A percentile compares a stretch with the other conserved stretches of the same genome.
Conservation (phyloP, 2,113 vertebrate genomes). For the Panthera uncia region DNA sequence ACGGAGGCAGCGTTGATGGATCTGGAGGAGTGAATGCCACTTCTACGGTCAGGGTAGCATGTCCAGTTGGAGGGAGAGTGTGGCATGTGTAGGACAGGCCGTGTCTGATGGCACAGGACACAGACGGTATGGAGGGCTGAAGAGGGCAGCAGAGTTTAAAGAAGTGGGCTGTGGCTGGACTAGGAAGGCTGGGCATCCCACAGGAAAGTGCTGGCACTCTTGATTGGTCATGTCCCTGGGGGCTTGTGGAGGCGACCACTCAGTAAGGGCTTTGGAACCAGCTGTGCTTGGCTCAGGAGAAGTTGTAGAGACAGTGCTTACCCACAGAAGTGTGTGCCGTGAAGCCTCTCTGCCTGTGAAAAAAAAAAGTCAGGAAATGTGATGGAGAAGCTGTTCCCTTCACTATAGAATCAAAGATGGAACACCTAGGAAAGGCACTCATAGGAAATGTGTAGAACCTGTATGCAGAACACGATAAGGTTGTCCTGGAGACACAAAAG, state of each 20-base stretch:
- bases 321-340: accelerated
- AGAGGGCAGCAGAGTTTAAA: background rate
- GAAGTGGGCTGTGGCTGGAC: background rate
- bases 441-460: background rate
- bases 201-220: background rate
- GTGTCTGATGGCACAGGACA: accelerated
- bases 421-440: accelerated
- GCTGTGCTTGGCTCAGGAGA: background rate
- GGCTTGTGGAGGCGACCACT: too few relatives aligned
- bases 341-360: background rate
- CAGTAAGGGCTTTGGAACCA: background rate
- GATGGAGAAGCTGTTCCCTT: background rate
- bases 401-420: background rate
- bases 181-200: background rate
- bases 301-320: background rate
- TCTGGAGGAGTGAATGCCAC: background rate
- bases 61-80: background rate
- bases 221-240: background rate
- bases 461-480: accelerated
- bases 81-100: accelerated
- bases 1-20: background rate
- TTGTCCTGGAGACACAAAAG: background rate
- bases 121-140: background rate
- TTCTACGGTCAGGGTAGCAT: background rate
- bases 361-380: background rate